These are phyloP conservation scores for Calliscelio sp. DNA, from an alignment of 2,888 invertebrate species.

Conservation along the genomic window DNA sequence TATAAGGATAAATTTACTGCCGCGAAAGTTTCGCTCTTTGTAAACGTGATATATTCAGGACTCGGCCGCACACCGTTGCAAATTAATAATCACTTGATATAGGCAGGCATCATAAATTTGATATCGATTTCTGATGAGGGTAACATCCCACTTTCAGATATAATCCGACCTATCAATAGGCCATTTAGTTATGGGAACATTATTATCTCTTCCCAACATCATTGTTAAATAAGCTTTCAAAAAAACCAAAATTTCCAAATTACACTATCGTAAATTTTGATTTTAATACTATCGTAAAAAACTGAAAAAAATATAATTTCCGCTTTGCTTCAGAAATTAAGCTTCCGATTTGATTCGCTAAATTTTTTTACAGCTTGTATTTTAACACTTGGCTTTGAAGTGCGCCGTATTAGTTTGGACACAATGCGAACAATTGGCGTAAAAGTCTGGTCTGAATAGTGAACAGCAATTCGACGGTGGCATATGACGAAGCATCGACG, in stretches of 20 bases:
- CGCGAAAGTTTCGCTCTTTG: slow-evolving; percentile 28
- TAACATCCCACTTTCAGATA: slow-evolving; percentile 12
- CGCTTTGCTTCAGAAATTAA: slow-evolving; percentile 37
- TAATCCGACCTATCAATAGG: slow-evolving; percentile 36
- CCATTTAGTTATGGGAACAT: slow-evolving; percentile 61
- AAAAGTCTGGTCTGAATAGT: slow-evolving; percentile 29
- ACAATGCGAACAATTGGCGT: slow-evolving; percentile 39
- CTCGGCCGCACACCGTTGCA: slow-evolving; percentile 42
- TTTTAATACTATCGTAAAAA: no score
- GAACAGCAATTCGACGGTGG: slow-evolving; percentile 36
- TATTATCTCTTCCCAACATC: no score
- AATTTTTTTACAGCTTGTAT: slow-evolving; percentile 41
- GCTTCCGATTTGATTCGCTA: slow-evolving; percentile 56
- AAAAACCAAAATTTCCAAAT: not conserved
- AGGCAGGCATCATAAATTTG: slow-evolving; percentile 47
- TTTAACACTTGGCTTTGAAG: slow-evolving; percentile 47
- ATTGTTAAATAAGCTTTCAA: no score
- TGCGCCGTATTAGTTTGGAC: slow-evolving; percentile 43
- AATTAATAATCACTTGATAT: slow-evolving; percentile 57
- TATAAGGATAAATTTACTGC: slow-evolving; percentile 19
- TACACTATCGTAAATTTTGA: not conserved
- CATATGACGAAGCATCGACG: slow-evolving; percentile 79
- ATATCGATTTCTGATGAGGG: slow-evolving; percentile 57
- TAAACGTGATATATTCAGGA: slow-evolving; percentile 44
- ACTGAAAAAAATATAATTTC: not conserved